Evolutionary conservation across 1,140 invertebrate species (phyloP).

Genomic region (Chironomus tepperi): DNA sequence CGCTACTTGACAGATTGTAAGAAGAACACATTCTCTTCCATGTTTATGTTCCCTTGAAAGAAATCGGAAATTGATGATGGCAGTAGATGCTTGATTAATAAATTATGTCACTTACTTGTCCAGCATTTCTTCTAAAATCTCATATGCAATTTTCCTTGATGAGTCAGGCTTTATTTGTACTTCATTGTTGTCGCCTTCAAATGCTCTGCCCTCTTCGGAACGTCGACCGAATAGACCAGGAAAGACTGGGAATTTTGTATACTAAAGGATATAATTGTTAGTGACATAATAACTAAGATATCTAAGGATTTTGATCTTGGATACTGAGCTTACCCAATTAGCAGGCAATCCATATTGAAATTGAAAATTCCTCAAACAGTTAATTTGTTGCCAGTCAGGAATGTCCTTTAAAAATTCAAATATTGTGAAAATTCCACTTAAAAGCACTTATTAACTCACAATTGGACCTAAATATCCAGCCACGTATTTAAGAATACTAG

Average conservation of each 20-base stretch:
- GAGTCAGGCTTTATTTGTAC: not conserved
- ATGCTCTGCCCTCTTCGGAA: not conserved
- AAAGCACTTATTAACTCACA: not conserved
- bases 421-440: not conserved
- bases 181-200: not conserved
- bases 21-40: not conserved
- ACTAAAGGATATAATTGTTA: not conserved
- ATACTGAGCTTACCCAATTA: not conserved
- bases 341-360: not conserved
- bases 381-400: not conserved
- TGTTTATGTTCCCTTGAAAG: not conserved
- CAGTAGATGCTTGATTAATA: not conserved
- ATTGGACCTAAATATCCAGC: not conserved
- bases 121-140: constrained; percentile 6
- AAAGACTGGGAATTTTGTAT: not conserved
- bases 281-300: no score
- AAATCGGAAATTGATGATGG: not conserved
- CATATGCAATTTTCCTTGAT: not conserved
- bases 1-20: not conserved
- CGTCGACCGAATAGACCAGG: not conserved
- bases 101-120: constrained; percentile 11
- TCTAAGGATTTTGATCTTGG: no score
- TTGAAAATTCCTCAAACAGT: not conserved
- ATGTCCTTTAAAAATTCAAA: not conserved
- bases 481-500: not conserved